Conservation (phyloP, 2,888 invertebrate genomes). For the Pantelozetes paolii region DNA sequence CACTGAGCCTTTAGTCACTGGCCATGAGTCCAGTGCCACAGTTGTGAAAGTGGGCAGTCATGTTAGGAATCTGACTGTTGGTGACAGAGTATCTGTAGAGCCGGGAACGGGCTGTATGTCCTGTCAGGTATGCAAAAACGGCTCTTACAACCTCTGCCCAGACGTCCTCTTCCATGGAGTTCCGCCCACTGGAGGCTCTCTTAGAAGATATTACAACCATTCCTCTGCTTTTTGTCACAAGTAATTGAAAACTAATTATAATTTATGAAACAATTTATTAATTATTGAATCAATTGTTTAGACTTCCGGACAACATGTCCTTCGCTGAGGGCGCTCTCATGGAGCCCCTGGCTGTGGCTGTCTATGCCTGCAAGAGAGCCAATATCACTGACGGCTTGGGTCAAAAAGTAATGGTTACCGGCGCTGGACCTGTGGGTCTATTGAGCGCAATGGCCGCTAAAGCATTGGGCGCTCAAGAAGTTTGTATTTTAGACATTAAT, state of each 20-base stretch:
- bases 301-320: constrained; percentile 79
- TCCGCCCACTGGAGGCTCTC: constrained; percentile 56
- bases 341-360: constrained; percentile 88
- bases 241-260: constrained; percentile 49
- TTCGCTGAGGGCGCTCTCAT: constrained; percentile 90
- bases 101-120: constrained; percentile 83
- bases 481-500: constrained; percentile 50
- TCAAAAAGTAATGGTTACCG: constrained; percentile 53
- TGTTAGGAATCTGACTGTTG: constrained; percentile 59
- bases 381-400: constrained; percentile 59
- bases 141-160: constrained; percentile 83
- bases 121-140: constrained; percentile 79
- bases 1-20: constrained; percentile 83
- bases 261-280: neutral
- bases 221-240: constrained; percentile 57
- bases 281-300: constrained; percentile 51
- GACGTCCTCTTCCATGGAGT: constrained; percentile 58
- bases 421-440: constrained; percentile 53
- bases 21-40: constrained; percentile 73
- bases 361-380: constrained; percentile 85
- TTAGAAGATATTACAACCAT: constrained; percentile 55
- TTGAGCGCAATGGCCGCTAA: constrained; percentile 50
- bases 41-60: constrained; percentile 63
- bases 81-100: constrained; percentile 90
- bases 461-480: constrained; percentile 50